Conservation (phyloP, 1,140 invertebrate species). For the Callitettix versicolor region DNA sequence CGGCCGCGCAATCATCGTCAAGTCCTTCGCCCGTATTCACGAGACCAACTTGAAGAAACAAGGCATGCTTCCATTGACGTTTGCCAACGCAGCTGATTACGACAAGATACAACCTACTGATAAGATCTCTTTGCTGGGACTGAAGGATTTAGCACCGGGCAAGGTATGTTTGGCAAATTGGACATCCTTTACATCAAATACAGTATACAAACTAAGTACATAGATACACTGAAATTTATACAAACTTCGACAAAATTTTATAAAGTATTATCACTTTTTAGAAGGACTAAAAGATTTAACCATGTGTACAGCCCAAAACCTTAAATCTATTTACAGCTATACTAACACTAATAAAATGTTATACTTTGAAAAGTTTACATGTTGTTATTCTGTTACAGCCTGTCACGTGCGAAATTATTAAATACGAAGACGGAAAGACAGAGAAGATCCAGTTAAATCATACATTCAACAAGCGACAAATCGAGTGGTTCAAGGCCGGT, state of each 20-base stretch:
- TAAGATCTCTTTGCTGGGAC: constrained; percentile 84
- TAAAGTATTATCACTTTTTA: too few relatives aligned
- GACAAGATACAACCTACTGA: constrained; percentile 93
- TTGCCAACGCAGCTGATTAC: constrained; percentile 88
- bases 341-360: too few relatives aligned
- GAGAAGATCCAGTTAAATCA: constrained; percentile 88
- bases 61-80: constrained; percentile 92
- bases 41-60: constrained; percentile 99
- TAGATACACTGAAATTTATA: too few relatives aligned
- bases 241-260: too few relatives aligned
- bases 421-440: constrained; percentile 77
- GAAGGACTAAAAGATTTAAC: too few relatives aligned
- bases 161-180: constrained; percentile 69
- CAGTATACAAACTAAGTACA: too few relatives aligned
- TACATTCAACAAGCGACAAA: constrained; percentile 93
- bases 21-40: constrained; percentile 98
- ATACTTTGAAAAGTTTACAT: too few relatives aligned
- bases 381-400: constrained; percentile 50
- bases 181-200: too few relatives aligned
- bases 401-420: constrained; percentile 82
- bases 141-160: constrained; percentile 78
- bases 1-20: constrained; percentile 95
- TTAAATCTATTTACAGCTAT: too few relatives aligned
- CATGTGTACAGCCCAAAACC: too few relatives aligned
- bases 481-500: constrained; percentile 97